phyloP scores from a whole-genome alignment of 2,113 vertebrate genomes.

The Hydrolagus affinis region DNA sequence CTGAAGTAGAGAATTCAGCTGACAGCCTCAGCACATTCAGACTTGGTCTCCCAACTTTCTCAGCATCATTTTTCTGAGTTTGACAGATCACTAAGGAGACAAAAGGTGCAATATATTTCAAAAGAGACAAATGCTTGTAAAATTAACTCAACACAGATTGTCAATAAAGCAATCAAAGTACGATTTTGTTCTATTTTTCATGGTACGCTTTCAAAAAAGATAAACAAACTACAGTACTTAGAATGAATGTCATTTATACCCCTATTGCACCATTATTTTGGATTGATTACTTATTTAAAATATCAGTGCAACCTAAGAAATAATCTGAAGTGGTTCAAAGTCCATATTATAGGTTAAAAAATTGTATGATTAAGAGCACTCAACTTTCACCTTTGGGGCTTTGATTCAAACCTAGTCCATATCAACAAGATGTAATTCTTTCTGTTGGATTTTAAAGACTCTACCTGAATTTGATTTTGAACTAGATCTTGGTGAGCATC shows the following conservation, averaged over 20 bases:
- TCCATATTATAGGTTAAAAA: neutral
- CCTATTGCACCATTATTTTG: neutral
- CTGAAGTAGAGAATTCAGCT: constrained; percentile 16
- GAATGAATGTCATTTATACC: neutral
- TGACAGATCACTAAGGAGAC: neutral
- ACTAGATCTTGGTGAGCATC: neutral
- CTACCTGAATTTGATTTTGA: neutral
- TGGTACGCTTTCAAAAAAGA: neutral
- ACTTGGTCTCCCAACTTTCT: neutral
- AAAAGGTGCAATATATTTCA: neutral
- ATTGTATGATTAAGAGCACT: neutral
- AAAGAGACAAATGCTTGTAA: too few species aligned
- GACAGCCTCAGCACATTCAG: neutral
- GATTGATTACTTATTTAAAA: neutral
- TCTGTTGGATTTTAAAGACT: neutral
- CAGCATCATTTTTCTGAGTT: neutral
- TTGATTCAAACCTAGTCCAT: neutral
- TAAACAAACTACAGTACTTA: neutral
- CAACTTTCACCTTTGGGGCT: neutral
- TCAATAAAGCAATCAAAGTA: neutral
- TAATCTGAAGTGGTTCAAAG: neutral
- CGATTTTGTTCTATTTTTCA: neutral
- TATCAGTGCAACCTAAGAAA: neutral
- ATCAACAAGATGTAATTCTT: neutral
- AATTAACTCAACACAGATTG: neutral